Percentiles rank a stretch among this genome's conserved stretches.
Evolutionary conservation across 2,113 vertebrate genomes (phyloP).

Genomic region (Antennarius striatus): DNA sequence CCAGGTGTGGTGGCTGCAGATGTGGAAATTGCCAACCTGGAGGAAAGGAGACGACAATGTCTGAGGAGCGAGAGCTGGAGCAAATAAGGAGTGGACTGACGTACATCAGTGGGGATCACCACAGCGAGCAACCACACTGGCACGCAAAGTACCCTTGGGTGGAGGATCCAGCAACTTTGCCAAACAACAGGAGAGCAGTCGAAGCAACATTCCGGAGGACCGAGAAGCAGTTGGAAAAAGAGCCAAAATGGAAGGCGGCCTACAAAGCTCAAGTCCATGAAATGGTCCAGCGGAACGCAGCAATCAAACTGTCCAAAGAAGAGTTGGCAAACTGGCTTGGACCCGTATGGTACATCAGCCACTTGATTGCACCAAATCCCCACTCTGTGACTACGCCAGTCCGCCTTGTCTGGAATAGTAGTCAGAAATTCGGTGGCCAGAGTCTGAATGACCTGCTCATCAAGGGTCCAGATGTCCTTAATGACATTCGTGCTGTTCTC

Average conservation of each 20-base stretch:
- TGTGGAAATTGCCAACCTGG: conserved; percentile 19
- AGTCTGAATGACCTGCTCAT: conserved; percentile 35
- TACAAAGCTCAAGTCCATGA: no score
- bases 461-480: conserved; percentile 43
- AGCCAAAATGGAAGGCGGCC: no score
- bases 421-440: conserved; percentile 10
- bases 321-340: no score
- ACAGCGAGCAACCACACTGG: conserved; percentile 13
- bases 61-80: conserved; percentile 27
- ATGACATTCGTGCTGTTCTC: conserved; percentile 31
- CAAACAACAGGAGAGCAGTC: conserved; percentile 6
- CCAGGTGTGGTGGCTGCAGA: conserved; percentile 34
- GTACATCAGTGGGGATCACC: no score
- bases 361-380: conserved; percentile 26
- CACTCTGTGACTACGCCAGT: conserved; percentile 23
- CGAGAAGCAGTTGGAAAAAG: conserved; percentile 19
- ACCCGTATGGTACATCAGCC: background rate
- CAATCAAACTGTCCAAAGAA: no score
- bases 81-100: conserved; percentile 34
- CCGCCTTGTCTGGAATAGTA: conserved; percentile 32
- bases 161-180: conserved; percentile 5
- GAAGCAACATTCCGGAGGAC: conserved; percentile 24
- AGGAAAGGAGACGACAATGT: conserved; percentile 39
- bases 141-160: conserved; percentile 30
- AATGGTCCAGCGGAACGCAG: no score